phyloP scores from a whole-genome alignment of 1,140 invertebrate genomes.

The Hyles euphorbiae region DNA sequence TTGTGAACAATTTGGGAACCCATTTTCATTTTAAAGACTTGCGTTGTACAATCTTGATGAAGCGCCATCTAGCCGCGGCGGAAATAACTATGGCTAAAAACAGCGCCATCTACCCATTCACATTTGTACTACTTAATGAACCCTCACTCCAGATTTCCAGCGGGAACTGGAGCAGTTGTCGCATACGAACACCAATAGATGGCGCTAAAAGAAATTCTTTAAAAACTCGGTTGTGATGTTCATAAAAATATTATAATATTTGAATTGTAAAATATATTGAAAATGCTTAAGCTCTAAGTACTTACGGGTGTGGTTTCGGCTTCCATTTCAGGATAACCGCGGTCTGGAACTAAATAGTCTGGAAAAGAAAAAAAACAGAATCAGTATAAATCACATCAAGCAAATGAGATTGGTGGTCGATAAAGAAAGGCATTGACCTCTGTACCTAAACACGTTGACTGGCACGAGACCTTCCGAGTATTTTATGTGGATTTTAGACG shows the following conservation, averaged over 20 bases:
- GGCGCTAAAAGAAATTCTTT: conserved; percentile 18
- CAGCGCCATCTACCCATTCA: conserved; percentile 12
- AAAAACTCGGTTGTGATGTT: conserved; percentile 26
- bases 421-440: conserved; percentile 17
- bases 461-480: not conserved
- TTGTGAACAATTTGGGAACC: not conserved
- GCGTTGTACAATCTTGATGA: not conserved
- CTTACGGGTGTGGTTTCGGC: conserved; percentile 56
- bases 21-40: too few species aligned
- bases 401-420: conserved; percentile 11
- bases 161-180: conserved; percentile 4
- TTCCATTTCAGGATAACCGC: conserved; percentile 35
- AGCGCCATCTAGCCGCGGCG: conserved; percentile 21
- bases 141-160: too few species aligned
- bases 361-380: conserved; percentile 40
- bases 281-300: conserved; percentile 20
- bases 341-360: conserved; percentile 54
- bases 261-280: conserved; percentile 11
- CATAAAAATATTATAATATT: conserved; percentile 9
- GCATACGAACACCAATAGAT: conserved; percentile 17
- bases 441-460: conserved; percentile 7
- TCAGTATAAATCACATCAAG: conserved; percentile 12
- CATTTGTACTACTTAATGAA: too few species aligned
- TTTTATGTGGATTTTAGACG: not conserved
- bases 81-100: not conserved